Evolutionary conservation across 2,888 invertebrate species (phyloP), one percentile per base, ranked within the genome.

Genomic region (Tethea ocularis): DNA sequence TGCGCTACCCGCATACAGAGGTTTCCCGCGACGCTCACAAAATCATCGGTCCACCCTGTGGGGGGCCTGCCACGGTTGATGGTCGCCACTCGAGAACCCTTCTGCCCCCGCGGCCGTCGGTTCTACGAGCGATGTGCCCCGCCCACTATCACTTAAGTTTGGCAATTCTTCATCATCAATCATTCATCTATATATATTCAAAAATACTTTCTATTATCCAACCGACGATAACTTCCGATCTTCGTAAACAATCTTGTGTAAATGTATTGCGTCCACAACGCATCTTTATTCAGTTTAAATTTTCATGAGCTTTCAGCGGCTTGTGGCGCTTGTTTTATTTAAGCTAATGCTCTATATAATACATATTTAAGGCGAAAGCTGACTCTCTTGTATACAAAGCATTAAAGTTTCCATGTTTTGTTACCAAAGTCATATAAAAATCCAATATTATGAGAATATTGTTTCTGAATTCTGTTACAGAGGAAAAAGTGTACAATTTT

Each of bases 211-310:
- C 46, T 20, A n/a, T 46, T 17, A n/a, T 1, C 6, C 1, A 38
- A 15, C n/a, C 38, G n/a, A n/a, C 38, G 33, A 33, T 3, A 33
- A 38, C 38, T 20, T 10, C 46, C 46, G 20, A 17, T 46, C 17
- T 7, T 46, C 20, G 8, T 46, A 2, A 46, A 46, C 46, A 20
- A 1, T 17, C 41, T 46, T 13, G 20, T 17, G 7, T n/a, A 20
- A 5, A 41, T n/a, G 41, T 46, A 46, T 46, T 46, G 17, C 17
- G 8, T 10, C 10, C 20, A 20, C 46, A 7, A 20, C 20, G 46
- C 20, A 10, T 46, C 17, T 22, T 58, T 53, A 60, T 62, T 46
- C 61, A 62, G 53, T 64, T 67, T 62, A 64, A 67, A 67, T 26
- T 60, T 67, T 62, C 58, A 64, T 64, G 60, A 60, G 62, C 36